phyloP scores from a whole-genome alignment of 1,140 invertebrate genomes.

The Dinoponera quadriceps region DNA sequence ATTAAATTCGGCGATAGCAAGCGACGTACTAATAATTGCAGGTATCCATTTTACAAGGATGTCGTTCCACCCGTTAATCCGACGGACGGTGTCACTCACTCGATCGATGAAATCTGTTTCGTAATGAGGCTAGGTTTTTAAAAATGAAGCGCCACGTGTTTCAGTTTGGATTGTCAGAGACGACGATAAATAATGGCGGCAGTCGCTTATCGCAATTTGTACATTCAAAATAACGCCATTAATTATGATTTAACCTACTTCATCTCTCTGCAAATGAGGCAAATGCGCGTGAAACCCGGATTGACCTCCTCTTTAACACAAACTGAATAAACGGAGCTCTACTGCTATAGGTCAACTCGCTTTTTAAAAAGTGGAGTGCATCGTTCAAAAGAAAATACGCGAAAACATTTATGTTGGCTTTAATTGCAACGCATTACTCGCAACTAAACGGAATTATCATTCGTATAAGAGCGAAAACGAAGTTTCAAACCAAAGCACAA shows the following conservation, averaged over 20 bases:
- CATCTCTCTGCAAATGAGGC: background rate
- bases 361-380: background rate
- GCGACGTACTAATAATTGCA: too few relatives aligned
- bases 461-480: background rate
- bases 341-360: background rate
- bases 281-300: background rate
- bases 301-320: background rate
- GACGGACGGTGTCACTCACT: background rate
- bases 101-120: background rate
- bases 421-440: constrained; percentile 15
- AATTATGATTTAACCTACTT: background rate
- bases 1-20: too few relatives aligned
- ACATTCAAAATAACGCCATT: constrained; percentile 15
- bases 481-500: constrained; percentile 13
- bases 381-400: constrained; percentile 34
- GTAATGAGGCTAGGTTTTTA: background rate
- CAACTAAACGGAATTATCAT: constrained; percentile 23
- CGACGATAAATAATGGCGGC: background rate
- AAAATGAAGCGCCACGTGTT: background rate
- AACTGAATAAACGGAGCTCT: constrained; percentile 12
- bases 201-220: background rate
- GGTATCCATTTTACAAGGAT: too few relatives aligned
- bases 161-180: constrained; percentile 5
- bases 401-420: constrained; percentile 11
- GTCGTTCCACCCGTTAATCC: background rate